Conservation (phyloP, 1,140 invertebrate species). For the Eubasilissa regina region DNA sequence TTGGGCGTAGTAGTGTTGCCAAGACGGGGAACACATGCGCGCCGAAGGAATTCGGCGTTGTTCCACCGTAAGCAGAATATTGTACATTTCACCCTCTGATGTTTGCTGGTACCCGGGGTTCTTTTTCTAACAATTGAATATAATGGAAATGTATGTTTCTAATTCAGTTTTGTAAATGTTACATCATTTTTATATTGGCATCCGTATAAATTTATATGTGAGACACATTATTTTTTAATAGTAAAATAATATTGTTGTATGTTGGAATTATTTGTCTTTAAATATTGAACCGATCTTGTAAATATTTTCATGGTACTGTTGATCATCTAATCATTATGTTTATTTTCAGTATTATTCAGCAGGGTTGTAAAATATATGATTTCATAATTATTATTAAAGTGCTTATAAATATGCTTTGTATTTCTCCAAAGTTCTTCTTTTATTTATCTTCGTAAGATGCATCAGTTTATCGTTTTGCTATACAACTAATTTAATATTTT, state of each 20-base stretch:
- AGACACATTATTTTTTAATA: too few relatives aligned
- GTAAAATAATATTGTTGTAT: too few relatives aligned
- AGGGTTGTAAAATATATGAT: conserved; percentile 13
- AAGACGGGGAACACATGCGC: conserved; percentile 18
- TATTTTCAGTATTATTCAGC: conserved; percentile 23
- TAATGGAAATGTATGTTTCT: too few relatives aligned
- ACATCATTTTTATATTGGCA: too few relatives aligned
- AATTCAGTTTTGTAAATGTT: too few relatives aligned
- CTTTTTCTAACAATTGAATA: neutral
- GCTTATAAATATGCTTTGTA: conserved; percentile 42
- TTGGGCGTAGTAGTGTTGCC: conserved; percentile 30
- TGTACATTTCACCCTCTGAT: conserved; percentile 19
- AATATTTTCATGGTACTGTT: conserved; percentile 17
- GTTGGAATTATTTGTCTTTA: too few relatives aligned
- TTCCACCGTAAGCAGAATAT: conserved; percentile 35
- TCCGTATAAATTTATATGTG: too few relatives aligned
- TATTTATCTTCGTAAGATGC: conserved; percentile 44
- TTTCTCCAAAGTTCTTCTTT: conserved; percentile 21
- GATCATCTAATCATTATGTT: conserved; percentile 4
- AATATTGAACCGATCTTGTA: neutral
- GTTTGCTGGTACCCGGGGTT: conserved; percentile 5
- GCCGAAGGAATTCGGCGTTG: conserved; percentile 4
- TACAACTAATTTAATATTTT: neutral
- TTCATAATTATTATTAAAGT: conserved; percentile 5
- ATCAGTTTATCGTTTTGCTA: conserved; percentile 26